Evolutionary conservation across 2,888 invertebrate genomes (phyloP).

Genomic region (Sphinx pinastri): DNA sequence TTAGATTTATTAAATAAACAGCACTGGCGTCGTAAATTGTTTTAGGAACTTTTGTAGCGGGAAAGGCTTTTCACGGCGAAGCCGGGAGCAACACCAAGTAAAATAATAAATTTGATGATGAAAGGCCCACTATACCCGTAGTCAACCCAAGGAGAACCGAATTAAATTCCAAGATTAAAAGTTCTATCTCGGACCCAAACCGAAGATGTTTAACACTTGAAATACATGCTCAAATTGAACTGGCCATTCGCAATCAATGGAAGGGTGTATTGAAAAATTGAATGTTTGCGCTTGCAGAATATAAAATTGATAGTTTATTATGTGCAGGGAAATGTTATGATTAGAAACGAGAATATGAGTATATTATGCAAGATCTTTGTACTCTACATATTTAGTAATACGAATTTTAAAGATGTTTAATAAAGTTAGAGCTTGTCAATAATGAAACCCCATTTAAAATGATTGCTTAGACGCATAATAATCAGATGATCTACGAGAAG

Average conservation of each 20-base stretch:
- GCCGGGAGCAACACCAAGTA: no score
- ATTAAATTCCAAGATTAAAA: slow-evolving; percentile 22
- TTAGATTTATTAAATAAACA: no score
- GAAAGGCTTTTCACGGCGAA: no score
- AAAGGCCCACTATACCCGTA: neutral
- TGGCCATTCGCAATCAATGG: slow-evolving; percentile 6
- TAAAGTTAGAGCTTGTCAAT: no score
- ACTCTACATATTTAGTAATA: no score
- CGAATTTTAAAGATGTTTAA: no score
- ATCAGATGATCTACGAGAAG: no score
- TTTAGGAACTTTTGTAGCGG: no score
- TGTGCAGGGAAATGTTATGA: neutral
- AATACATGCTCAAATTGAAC: neutral
- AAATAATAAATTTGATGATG: neutral
- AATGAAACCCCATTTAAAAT: no score
- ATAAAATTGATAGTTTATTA: neutral
- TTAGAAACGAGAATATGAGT: neutral
- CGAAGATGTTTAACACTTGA: slow-evolving; percentile 14
- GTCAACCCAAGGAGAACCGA: neutral
- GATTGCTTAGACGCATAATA: no score
- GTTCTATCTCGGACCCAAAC: neutral
- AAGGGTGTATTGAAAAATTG: slow-evolving; percentile 3
- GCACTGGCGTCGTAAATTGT: no score
- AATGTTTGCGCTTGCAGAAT: neutral
- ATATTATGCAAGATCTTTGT: neutral